A percentile compares a stretch with the other conserved stretches of the same genome.
Conservation (phyloP, 1,140 invertebrate species). For the Brachionus koreanus region DNA sequence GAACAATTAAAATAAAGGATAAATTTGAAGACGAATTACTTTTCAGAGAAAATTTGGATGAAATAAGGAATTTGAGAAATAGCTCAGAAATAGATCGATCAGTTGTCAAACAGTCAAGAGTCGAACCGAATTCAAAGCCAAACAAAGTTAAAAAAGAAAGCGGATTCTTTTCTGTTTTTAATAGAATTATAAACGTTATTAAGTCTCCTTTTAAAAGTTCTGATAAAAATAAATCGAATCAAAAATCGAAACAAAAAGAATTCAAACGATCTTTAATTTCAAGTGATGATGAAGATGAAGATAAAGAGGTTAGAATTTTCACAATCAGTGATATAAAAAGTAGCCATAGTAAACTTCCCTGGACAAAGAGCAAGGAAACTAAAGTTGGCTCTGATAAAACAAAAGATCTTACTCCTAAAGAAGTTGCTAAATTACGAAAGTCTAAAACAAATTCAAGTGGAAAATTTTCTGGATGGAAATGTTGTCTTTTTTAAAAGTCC, state of each 20-base stretch:
- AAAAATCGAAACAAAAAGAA: constrained; percentile 24
- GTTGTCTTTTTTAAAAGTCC: background rate
- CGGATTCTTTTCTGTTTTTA: background rate
- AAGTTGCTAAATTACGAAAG: constrained; percentile 24
- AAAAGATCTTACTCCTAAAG: constrained; percentile 17
- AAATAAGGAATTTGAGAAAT: background rate
- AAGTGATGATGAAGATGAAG: constrained; percentile 2
- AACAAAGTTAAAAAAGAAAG: background rate
- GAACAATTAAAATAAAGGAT: background rate
- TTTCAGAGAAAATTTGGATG: background rate
- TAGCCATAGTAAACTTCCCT: background rate
- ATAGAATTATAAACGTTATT: background rate
- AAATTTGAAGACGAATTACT: background rate
- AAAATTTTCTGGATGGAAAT: constrained; percentile 19
- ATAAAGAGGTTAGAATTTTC: constrained; percentile 15
- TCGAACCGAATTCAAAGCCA: background rate
- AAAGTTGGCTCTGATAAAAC: background rate
- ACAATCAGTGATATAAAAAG: constrained; percentile 4
- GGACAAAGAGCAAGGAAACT: constrained; percentile 19
- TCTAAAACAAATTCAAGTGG: background rate
- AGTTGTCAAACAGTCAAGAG: background rate
- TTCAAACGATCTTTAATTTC: constrained; percentile 27
- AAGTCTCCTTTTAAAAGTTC: constrained; percentile 12
- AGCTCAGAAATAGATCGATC: background rate
- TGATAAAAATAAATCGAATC: background rate